Base-by-base conservation (phyloP, 2,113 vertebrate genomes). In the Semnornis frantzii region DNA sequence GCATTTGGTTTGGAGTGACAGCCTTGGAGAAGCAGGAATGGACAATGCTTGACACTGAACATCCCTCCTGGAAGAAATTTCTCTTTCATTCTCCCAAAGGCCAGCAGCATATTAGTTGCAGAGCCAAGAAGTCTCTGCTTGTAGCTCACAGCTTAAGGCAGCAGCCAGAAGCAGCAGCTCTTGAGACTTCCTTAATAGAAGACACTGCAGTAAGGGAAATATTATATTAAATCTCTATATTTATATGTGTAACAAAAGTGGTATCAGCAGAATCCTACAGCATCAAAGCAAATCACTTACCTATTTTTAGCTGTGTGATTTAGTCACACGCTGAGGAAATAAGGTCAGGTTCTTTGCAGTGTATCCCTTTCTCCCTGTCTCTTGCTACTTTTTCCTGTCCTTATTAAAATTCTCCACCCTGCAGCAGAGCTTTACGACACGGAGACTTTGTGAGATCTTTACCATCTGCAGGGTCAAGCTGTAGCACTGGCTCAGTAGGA, bases 241-340 rank as follows among this genome's bases (percentile, higher is more conserved):
- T 96, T 96, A 92, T 97, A 88, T 10, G 85, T 96, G 95, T 95
- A 96, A 97, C 96, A 97, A 95, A 97, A 96, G 95, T 88, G 85
- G 92, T 90, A 95, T 97, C 96, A 97, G 96, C 96, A 95, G 90
- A 96, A 96, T 95, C 87, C 87, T 90, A n/a, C 92, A 76, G 95
- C 95, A 96, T 95, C 96, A 97, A 97, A 97, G 96, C 94, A 97
- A 95, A 94, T 96, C 94, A 92, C 87, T 95, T 91, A 70, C 92
- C 95, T 97, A 97, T 96, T 97, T 97, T 96, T 97, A 96, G 95
- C 92, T 14, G 63, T 73, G 90, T 88, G 95, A 93, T 97, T 95
- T 95, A 96, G 94, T 95, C 93, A 93, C 92, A 94, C 82, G 30
- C 85, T 9, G 76, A 95, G 93, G 95, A 97, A 96, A 97, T 96